Evolutionary conservation across 23 tunicate species (phyloP).

Genomic region (Halocynthia aurantium): DNA sequence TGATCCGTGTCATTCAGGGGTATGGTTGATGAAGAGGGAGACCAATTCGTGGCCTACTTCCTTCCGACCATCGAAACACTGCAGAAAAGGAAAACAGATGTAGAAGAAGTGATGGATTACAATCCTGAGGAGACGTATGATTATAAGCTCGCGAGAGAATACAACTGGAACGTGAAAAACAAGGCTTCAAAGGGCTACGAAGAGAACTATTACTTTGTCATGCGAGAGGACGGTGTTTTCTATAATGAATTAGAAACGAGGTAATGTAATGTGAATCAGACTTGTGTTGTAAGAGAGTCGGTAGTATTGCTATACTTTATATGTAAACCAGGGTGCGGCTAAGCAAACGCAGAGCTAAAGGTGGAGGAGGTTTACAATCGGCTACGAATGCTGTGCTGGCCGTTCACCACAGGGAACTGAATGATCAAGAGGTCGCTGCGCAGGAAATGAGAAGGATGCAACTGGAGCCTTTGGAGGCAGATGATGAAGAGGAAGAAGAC

Average conservation of each 20-base stretch:
- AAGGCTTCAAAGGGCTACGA: conserved; percentile 98
- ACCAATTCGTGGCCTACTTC: conserved; percentile 97
- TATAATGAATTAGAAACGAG: conserved; percentile 96
- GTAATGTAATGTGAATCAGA: conserved; percentile 8
- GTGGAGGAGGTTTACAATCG: conserved; percentile 75
- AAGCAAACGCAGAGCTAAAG: conserved; percentile 87
- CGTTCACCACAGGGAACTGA: conserved; percentile 60
- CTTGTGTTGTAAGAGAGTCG: too few species aligned
- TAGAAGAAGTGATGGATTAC: conserved; percentile 62
- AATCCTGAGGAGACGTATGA: conserved; percentile 88
- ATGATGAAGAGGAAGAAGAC: conserved; percentile 62
- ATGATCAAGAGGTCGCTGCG: conserved; percentile 85
- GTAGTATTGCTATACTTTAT: too few species aligned
- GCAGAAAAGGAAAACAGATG: conserved; percentile 63
- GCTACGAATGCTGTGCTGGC: conserved; percentile 90
- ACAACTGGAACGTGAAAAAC: conserved; percentile 99
- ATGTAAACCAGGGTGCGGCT: conserved; percentile 60
- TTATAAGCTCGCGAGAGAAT: conserved; percentile 89
- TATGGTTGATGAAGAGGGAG: conserved; percentile 98
- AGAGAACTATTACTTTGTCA: conserved; percentile 89
- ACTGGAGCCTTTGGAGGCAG: conserved; percentile 75
- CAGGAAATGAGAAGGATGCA: conserved; percentile 88
- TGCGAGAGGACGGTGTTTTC: conserved; percentile 86
- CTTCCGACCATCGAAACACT: conserved; percentile 83
- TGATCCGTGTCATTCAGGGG: conserved; percentile 39